Evolutionary conservation across 2,113 vertebrate species (phyloP).

Genomic region (Antennarius striatus): DNA sequence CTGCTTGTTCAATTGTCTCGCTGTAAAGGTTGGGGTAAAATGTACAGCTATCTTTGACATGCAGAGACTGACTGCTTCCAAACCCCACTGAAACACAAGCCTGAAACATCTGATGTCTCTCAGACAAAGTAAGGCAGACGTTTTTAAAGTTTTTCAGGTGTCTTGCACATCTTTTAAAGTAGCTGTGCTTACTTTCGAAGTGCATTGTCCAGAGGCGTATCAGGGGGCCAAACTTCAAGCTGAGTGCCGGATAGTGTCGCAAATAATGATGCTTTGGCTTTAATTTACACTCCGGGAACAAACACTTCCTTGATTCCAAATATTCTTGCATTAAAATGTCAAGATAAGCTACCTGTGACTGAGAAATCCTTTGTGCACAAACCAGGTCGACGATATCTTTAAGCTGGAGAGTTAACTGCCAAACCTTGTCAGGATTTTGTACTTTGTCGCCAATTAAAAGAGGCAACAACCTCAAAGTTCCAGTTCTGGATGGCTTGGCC

Average conservation of each 20-base stretch:
- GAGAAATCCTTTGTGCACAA: conserved; percentile 25
- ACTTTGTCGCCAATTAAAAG: too few species aligned
- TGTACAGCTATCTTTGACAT: too few species aligned
- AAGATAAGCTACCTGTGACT: conserved; percentile 19
- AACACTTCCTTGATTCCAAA: conserved; percentile 10
- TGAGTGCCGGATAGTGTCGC: background rate
- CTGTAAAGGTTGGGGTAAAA: background rate
- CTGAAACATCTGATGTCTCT: too few species aligned
- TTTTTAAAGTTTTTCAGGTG: too few species aligned
- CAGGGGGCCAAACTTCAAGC: background rate
- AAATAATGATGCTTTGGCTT: background rate
- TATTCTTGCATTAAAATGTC: conserved; percentile 21
- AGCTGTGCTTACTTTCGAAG: conserved; percentile 51
- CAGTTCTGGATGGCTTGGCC: conserved; percentile 15
- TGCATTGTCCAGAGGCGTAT: conserved; percentile 12
- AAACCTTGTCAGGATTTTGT: too few species aligned
- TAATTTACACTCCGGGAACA: conserved; percentile 5
- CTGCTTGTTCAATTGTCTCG: too few species aligned
- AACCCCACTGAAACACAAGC: too few species aligned
- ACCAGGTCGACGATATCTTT: conserved; percentile 14
- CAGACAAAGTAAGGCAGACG: too few species aligned
- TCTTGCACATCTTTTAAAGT: background rate
- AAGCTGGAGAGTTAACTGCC: background rate
- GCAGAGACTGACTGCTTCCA: too few species aligned
- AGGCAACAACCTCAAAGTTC: too few species aligned